Percentiles rank a stretch among this genome's conserved stretches.
phyloP scores from a whole-genome alignment of 2,797 vertebrate species.

The Gallinago stenura region DNA sequence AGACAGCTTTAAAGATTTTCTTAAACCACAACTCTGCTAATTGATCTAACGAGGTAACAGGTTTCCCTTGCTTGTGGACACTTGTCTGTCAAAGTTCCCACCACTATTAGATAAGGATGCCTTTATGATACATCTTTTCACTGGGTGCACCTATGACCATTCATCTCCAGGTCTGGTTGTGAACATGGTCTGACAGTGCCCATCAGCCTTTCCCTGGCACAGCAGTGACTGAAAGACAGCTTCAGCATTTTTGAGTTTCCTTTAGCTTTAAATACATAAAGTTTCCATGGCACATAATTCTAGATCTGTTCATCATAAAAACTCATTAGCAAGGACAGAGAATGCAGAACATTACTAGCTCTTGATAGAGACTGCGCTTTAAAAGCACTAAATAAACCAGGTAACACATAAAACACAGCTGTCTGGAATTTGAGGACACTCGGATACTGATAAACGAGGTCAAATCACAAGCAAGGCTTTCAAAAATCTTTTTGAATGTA shows the following conservation, averaged over 20 bases:
- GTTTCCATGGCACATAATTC: neutral
- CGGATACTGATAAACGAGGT: neutral
- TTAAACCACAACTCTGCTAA: neutral
- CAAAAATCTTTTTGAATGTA: neutral
- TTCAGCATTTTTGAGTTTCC: neutral
- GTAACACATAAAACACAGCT: neutral
- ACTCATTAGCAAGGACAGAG: neutral
- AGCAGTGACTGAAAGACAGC: neutral
- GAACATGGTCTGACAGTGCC: neutral
- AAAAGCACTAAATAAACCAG: neutral
- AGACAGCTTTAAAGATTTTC: neutral
- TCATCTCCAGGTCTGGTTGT: neutral
- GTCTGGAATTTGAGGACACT: neutral
- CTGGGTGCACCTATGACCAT: neutral
- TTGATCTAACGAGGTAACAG: neutral
- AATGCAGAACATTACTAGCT: neutral
- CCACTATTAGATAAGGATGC: neutral
- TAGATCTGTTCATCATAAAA: neutral
- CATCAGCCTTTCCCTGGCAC: neutral
- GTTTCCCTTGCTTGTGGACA: neutral
- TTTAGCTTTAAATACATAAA: neutral
- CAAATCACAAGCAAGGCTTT: neutral
- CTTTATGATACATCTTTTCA: neutral
- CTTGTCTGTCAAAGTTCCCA: neutral
- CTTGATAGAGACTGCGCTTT: neutral